Evolutionary conservation across 2,113 vertebrate species (phyloP), one percentile per base, ranked within the genome.

Genomic region (Malurus elegans): DNA sequence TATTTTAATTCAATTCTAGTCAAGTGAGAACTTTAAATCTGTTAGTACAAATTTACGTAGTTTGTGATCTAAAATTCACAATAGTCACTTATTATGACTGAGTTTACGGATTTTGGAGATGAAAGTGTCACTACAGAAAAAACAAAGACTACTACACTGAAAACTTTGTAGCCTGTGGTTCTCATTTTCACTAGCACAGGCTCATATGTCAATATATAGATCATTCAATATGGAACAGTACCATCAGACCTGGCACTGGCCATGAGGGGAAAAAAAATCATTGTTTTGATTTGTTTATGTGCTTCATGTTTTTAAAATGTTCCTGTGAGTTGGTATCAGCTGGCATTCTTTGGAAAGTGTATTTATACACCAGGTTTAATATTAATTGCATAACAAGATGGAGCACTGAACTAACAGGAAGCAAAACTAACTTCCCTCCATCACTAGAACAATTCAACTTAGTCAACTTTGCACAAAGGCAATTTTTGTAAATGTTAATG

Each of bases 201-300:
- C n/a, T 45, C 9, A 3, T 8, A 45, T 7, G 24, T 28, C 64
- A 91, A 19, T 6, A 53, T 4, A 24, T 2, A 80, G 48, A 86
- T 9, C 12, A 74, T 5, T 10, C 70, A 70, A 70, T 32, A 86
- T 0, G 2, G 15, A 76, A 72, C n/a, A 53, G 9, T 5, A 64
- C 0, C 0, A 0, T 62, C 15, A 73, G 8, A 66, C 28, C n/a
- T 65, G 19, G 61, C 51, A 40, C 0, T 32, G 57, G 19, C 78
- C 61, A 36, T 1, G 1, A 67, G 71, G 21, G 40, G 71, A 69
- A 56, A 5, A 48, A 31, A 4, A 4, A 4, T 20, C 21, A 19
- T 17, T 76, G 6, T 18, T 82, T 23, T 17, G 4, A 84, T 19
- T 8, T 75, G 11, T 51, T 65, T 6, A 20, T 3, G 12, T 12